Conservation (phyloP, 2,113 vertebrate genomes). For the Microcebus griseorufus region DNA sequence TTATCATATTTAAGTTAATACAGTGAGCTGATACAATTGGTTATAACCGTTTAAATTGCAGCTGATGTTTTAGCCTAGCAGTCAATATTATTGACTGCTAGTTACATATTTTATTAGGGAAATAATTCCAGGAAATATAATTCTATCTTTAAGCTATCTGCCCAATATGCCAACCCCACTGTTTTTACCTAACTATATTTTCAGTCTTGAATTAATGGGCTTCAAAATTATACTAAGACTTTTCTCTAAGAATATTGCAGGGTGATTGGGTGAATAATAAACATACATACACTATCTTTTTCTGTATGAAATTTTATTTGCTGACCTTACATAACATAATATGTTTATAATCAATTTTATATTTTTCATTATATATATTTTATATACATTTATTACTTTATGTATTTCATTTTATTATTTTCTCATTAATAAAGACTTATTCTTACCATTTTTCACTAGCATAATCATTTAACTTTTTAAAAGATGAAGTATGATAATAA, state of each 20-base stretch:
- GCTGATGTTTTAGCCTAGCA: slow-evolving; percentile 53
- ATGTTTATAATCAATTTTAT: background rate
- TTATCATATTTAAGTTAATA: slow-evolving; percentile 24
- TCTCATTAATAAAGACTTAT: slow-evolving; percentile 10
- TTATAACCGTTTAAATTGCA: slow-evolving; percentile 42
- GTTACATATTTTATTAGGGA: slow-evolving; percentile 80
- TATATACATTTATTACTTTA: too few species aligned
- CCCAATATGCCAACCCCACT: background rate
- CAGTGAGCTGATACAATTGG: background rate
- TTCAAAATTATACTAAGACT: slow-evolving; percentile 19
- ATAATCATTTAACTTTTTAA: background rate
- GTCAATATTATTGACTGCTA: slow-evolving; percentile 74
- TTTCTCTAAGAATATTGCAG: background rate
- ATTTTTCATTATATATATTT: background rate
- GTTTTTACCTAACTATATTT: slow-evolving; percentile 35
- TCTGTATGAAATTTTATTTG: background rate
- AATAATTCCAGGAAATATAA: slow-evolving; percentile 73
- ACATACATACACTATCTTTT: background rate
- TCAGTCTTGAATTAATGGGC: slow-evolving; percentile 35
- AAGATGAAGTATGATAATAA: background rate
- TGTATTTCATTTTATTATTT: background rate
- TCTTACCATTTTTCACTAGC: background rate
- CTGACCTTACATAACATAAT: background rate
- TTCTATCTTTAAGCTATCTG: slow-evolving; percentile 53
- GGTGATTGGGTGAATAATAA: background rate